Evolutionary conservation across 2,113 vertebrate genomes (phyloP).

Genomic region (Anguilla rostrata): DNA sequence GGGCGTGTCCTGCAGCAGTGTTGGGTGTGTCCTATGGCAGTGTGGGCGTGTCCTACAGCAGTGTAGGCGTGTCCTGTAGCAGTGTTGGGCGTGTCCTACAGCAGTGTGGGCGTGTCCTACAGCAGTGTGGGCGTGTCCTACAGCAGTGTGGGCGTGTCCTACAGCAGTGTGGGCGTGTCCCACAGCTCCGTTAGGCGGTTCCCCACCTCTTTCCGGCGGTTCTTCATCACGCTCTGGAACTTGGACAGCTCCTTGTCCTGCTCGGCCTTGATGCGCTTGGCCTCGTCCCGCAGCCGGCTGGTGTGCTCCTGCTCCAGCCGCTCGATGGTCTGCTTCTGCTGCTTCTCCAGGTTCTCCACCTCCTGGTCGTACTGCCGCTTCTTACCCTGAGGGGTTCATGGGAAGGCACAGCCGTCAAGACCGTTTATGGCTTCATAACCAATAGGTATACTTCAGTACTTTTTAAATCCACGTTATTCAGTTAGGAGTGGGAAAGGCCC

Average conservation of each 20-base stretch:
- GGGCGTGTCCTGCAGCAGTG: no score
- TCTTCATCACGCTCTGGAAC: constrained; percentile 89
- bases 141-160: no score
- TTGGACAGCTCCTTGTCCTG: constrained; percentile 94
- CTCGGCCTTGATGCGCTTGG: constrained; percentile 93
- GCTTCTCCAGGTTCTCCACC: constrained; percentile 94
- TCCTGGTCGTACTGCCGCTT: constrained; percentile 96
- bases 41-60: no score
- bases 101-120: neutral
- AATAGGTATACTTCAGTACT: no score
- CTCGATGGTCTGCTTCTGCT: constrained; percentile 98
- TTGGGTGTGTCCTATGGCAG: no score
- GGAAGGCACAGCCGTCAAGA: neutral
- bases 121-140: neutral
- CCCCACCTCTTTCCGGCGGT: constrained; percentile 92
- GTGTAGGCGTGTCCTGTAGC: no score
- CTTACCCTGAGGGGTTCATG: constrained; percentile 68
- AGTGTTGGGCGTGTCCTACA: neutral
- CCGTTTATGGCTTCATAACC: no score
- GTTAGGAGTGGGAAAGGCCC: no score
- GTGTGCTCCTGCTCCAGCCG: constrained; percentile 95
- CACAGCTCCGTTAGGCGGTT: neutral
- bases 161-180: neutral
- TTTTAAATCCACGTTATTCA: no score
- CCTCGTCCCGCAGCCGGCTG: constrained; percentile 88